Base-by-base conservation (phyloP, 2,888 invertebrate species). In the Ommatoiulus sabulosus region DNA sequence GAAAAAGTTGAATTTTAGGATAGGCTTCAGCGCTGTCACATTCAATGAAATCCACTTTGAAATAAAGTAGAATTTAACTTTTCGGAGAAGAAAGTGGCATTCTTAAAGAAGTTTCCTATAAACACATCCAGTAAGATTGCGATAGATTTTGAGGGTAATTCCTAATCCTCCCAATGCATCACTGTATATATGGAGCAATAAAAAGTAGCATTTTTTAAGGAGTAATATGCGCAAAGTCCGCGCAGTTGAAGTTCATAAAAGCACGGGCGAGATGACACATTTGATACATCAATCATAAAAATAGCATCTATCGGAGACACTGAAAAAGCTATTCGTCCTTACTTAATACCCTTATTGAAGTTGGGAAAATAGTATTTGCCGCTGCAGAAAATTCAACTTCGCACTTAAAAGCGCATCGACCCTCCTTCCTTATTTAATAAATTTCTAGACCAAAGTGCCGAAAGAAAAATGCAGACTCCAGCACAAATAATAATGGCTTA, bases 401-500 rank as follows among this genome's bases (percentile, higher is more conserved):
- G 20, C 72, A 72, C 72, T 72, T 72, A 72, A 72, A 72, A 72
- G 72, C 72, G 72, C 20, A 72, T 72, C 72, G 72, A 72, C 72
- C 72, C 72, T n/a, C 72, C 72, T 72, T 72, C 72, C 72, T 72
- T 72, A 72, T 72, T 72, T 72, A 72, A 72, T 72, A 72, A 72
- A 72, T 72, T 72, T 72, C 72, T 8, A 20, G 72, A 52, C 4
- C 52, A 10, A 17, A 72, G 72, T 24, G 72, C 0, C 72, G 5
- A 10, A 24, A 24, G 72, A 72, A 72, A 72, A 72, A 72, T 72
- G 72, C 72, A 72, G 24, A 72, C 72, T 72, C 24, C 24, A 24
- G 72, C 72, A 72, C 72, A 72, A 72, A 72, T 72, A 72, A 72
- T 72, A 72, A 72, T 72, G 72, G 72, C 72, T 72, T 72, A 72